phyloP scores from a whole-genome alignment of 2,888 invertebrate genomes.

The Caradrina clavipalpis region DNA sequence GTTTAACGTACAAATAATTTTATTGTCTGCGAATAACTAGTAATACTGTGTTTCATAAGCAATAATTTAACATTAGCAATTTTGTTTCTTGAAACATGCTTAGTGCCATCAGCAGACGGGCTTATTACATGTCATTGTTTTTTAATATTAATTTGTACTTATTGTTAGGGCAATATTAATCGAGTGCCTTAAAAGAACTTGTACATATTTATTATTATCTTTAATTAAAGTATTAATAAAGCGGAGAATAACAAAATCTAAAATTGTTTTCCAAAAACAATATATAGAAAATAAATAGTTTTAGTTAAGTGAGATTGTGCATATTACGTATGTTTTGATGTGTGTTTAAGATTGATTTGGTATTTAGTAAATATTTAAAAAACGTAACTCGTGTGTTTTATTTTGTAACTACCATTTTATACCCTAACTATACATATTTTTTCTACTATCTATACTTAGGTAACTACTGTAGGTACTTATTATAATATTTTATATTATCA shows the following conservation, averaged over 20 bases:
- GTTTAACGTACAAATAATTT: conserved; percentile 85
- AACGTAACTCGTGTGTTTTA: conserved; percentile 73
- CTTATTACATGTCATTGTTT: conserved; percentile 81
- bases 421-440: too few relatives aligned
- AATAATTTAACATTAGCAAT: conserved; percentile 68
- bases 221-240: conserved; percentile 84
- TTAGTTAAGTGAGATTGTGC: conserved; percentile 90
- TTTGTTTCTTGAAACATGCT: conserved; percentile 84
- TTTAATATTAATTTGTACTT: conserved; percentile 88
- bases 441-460: too few relatives aligned
- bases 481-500: too few relatives aligned
- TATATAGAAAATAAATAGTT: conserved; percentile 81
- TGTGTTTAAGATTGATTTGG: conserved; percentile 91
- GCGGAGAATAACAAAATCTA: conserved; percentile 83
- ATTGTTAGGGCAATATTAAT: conserved; percentile 85
- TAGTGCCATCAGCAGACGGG: conserved; percentile 88
- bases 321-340: conserved; percentile 91
- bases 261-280: conserved; percentile 89
- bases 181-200: conserved; percentile 88
- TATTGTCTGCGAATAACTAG: conserved; percentile 85
- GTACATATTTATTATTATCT: conserved; percentile 87
- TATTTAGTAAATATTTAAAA: conserved; percentile 90
- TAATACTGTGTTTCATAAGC: conserved; percentile 83
- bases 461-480: too few relatives aligned
- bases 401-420: conserved; percentile 23